Evolutionary conservation across 2,113 vertebrate genomes (phyloP).

Genomic region (Dipodomys spectabilis): DNA sequence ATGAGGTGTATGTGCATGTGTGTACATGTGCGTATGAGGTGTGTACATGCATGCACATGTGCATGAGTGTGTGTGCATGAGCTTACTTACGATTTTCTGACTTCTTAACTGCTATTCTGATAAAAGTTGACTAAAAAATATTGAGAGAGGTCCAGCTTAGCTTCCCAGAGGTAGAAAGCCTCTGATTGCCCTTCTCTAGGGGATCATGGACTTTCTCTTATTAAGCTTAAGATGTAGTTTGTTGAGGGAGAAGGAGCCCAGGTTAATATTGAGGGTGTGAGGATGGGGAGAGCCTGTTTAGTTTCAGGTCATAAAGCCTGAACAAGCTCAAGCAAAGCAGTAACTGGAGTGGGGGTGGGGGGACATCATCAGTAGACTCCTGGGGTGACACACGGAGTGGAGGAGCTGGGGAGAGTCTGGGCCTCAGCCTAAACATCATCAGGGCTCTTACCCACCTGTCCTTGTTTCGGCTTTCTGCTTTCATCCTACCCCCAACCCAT

Average conservation of each 20-base stretch:
- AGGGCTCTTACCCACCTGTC: too few relatives aligned
- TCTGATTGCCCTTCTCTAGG: neutral
- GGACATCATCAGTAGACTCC: neutral
- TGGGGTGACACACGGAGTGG: neutral
- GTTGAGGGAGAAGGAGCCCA: neutral
- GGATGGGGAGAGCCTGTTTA: neutral
- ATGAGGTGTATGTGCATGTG: neutral
- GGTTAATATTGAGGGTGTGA: neutral
- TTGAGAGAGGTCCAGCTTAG: neutral
- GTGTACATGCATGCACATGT: too few relatives aligned
- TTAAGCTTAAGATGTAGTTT: neutral
- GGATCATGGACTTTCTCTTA: neutral
- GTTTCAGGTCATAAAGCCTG: neutral
- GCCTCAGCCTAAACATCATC: too few relatives aligned
- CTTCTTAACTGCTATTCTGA: neutral
- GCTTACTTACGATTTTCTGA: neutral
- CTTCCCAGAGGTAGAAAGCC: neutral
- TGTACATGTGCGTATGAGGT: neutral
- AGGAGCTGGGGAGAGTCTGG: neutral
- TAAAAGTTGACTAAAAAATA: neutral
- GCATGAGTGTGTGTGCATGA: neutral
- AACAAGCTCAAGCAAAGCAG: neutral
- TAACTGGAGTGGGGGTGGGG: too few relatives aligned
- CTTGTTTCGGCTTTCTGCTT: fast-evolving
- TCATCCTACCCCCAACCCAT: neutral